Evolutionary conservation across 2,888 invertebrate species (phyloP).

Genomic region (Byasa hedistus): DNA sequence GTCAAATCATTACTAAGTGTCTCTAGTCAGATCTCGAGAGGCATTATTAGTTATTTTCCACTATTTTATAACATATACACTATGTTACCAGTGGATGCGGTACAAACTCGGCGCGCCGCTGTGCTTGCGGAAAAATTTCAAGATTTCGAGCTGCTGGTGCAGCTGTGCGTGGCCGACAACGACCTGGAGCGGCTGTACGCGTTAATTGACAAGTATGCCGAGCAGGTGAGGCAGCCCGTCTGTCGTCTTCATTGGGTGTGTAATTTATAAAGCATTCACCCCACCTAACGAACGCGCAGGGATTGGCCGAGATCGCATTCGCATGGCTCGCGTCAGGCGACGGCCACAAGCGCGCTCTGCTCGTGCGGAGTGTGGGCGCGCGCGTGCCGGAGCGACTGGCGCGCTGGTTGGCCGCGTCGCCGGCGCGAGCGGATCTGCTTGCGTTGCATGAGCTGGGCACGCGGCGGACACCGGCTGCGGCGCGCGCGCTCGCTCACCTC

Average conservation of each 20-base stretch:
- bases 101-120: constrained; percentile 89
- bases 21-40: no score
- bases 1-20: no score
- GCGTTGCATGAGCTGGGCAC: constrained; percentile 42
- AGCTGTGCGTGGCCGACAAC: constrained; percentile 87
- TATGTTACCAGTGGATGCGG: constrained; percentile 81
- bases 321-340: constrained; percentile 44
- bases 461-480: constrained; percentile 35
- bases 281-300: constrained; percentile 40
- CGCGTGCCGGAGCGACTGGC: constrained; percentile 34
- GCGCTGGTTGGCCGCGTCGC: constrained; percentile 35
- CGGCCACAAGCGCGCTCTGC: constrained; percentile 36
- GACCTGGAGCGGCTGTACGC: constrained; percentile 77
- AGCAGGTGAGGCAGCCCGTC: constrained; percentile 48
- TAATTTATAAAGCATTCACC: no score
- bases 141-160: constrained; percentile 90
- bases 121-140: constrained; percentile 93
- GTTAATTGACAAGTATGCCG: constrained; percentile 63
- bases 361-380: constrained; percentile 31
- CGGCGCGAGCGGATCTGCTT: constrained; percentile 50
- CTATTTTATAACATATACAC: no score
- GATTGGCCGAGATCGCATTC: constrained; percentile 55
- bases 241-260: neutral
- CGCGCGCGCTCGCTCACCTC: constrained; percentile 35
- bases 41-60: no score